phyloP scores from a whole-genome alignment of 2,113 vertebrate genomes.

The Odontophorus gujanensis region DNA sequence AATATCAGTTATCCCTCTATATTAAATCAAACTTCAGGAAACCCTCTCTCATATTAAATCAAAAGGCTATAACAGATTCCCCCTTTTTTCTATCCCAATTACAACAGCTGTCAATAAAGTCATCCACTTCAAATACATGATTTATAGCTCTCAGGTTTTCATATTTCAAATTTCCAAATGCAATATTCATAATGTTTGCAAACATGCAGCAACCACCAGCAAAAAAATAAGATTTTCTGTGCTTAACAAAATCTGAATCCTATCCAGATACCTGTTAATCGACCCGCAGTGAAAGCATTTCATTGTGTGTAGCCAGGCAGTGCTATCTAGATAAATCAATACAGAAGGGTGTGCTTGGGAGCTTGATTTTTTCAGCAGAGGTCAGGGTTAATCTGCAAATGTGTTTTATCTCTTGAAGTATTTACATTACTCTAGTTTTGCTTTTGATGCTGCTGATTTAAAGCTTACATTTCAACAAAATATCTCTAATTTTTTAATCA shows the following conservation, averaged over 20 bases:
- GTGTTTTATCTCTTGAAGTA: constrained; percentile 55
- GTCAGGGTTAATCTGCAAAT: constrained; percentile 61
- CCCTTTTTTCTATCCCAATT: not conserved
- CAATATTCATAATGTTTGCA: constrained; percentile 2
- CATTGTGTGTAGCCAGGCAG: constrained; percentile 22
- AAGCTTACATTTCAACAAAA: not conserved
- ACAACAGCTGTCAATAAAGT: constrained; percentile 45
- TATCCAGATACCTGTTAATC: constrained; percentile 43
- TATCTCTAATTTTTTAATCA: not conserved
- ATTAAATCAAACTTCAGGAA: no score
- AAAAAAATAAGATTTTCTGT: constrained; percentile 13
- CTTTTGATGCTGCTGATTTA: constrained; percentile 28
- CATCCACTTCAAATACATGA: not conserved
- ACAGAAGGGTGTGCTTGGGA: constrained; percentile 39
- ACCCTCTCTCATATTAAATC: constrained; percentile 23
- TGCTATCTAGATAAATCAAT: constrained; percentile 56
- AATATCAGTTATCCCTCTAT: constrained; percentile 24
- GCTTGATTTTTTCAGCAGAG: constrained; percentile 27
- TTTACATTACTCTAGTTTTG: constrained; percentile 57
- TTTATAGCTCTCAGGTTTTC: constrained; percentile 5
- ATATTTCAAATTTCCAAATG: constrained; percentile 39
- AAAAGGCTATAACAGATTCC: constrained; percentile 3
- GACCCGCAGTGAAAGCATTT: constrained; percentile 46
- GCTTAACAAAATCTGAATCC: constrained; percentile 14
- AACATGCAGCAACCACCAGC: not conserved